Conservation (phyloP, 2,113 vertebrate genomes). For the Copsychus sechellarum region DNA sequence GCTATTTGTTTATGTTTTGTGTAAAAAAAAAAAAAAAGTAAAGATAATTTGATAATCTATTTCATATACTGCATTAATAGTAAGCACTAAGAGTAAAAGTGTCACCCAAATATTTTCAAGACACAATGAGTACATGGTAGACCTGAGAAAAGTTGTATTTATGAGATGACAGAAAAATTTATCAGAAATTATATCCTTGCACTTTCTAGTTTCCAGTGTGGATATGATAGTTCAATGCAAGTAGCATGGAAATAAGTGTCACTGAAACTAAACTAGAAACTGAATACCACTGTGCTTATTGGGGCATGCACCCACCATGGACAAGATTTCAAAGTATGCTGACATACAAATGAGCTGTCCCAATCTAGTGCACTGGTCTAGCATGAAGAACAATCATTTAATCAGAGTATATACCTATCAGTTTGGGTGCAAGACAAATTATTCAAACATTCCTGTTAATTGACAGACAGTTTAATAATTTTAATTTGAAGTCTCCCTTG, state of each 20-base stretch:
- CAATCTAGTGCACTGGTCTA: not conserved
- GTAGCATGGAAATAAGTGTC: not conserved
- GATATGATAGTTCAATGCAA: not conserved
- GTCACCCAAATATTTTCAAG: not conserved
- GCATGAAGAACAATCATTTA: not conserved
- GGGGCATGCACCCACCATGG: too few relatives aligned
- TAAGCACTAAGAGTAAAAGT: not conserved
- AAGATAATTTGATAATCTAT: not conserved
- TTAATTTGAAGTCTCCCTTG: conserved; percentile 55
- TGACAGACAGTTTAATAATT: conserved; percentile 62
- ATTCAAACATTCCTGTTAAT: conserved; percentile 46
- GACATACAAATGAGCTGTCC: not conserved
- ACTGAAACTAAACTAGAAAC: not conserved
- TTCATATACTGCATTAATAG: not conserved
- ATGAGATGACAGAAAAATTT: not conserved
- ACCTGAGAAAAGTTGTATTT: not conserved
- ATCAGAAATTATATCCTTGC: not conserved
- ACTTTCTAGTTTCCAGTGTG: not conserved
- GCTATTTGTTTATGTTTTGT: not conserved
- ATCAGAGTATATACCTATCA: not conserved
- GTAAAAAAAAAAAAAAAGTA: not conserved
- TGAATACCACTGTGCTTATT: not conserved
- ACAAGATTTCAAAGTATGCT: not conserved
- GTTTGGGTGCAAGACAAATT: conserved; percentile 7
- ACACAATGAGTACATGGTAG: not conserved